Evolutionary conservation across 2,888 invertebrate genomes (phyloP).

Genomic region (Trisateles emortualis): DNA sequence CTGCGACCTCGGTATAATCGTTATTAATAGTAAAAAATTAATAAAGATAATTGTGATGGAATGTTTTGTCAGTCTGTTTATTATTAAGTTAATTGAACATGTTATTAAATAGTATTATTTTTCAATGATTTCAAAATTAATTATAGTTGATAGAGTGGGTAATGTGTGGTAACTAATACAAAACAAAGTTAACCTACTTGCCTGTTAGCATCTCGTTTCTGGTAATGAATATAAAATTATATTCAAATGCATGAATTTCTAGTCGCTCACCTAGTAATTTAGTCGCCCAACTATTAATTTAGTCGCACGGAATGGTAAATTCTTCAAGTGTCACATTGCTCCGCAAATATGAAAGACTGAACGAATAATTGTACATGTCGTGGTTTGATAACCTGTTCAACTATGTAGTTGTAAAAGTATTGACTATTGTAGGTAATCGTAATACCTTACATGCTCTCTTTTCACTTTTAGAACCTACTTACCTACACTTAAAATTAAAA

Average conservation of each 20-base stretch:
- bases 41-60: slow-evolving; percentile 7
- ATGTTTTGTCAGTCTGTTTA: slow-evolving; percentile 13
- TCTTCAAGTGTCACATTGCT: neutral
- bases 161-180: neutral
- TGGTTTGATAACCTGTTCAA: neutral
- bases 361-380: neutral
- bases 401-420: too few relatives aligned
- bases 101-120: slow-evolving; percentile 4
- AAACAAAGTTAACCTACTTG: too few relatives aligned
- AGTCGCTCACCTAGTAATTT: too few relatives aligned
- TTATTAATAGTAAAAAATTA: slow-evolving; percentile 12
- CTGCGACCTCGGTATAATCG: slow-evolving; percentile 8
- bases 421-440: too few relatives aligned
- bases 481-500: too few relatives aligned
- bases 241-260: too few relatives aligned
- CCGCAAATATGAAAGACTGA: neutral
- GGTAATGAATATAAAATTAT: too few relatives aligned
- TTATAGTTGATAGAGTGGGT: slow-evolving; percentile 3
- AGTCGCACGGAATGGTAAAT: neutral
- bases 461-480: too few relatives aligned
- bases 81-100: slow-evolving; percentile 7
- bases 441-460: too few relatives aligned
- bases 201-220: too few relatives aligned
- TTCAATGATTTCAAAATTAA: slow-evolving; percentile 3
- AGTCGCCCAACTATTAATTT: too few relatives aligned